A percentile compares a stretch with the other conserved stretches of the same genome.
Conservation (phyloP, 2,888 invertebrate genomes). For the Melanostoma mellinum region DNA sequence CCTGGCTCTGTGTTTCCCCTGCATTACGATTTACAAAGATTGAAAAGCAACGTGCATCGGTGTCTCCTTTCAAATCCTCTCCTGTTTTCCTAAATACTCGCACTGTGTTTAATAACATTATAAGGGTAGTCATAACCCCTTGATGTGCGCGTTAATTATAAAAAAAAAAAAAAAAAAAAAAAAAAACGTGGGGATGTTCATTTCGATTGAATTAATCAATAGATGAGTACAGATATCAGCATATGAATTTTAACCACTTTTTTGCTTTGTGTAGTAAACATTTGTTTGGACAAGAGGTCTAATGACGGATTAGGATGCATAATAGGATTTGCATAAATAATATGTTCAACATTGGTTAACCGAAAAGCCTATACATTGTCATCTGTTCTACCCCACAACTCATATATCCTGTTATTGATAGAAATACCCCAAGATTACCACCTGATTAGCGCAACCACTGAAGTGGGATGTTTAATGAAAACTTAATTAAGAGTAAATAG, state of each 20-base stretch:
- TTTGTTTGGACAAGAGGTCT: slow-evolving; percentile 3
- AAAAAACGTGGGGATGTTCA: too few relatives aligned
- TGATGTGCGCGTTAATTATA: too few relatives aligned
- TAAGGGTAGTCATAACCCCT: too few relatives aligned
- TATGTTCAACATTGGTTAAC: slow-evolving; percentile 56
- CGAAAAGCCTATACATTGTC: slow-evolving; percentile 55
- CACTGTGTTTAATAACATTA: too few relatives aligned
- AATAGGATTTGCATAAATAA: slow-evolving; percentile 61
- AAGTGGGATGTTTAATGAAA: slow-evolving; percentile 48
- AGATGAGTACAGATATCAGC: too few relatives aligned
- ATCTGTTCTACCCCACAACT: slow-evolving; percentile 46
- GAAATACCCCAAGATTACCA: slow-evolving; percentile 22
- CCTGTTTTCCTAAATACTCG: too few relatives aligned
- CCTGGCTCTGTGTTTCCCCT: too few relatives aligned
- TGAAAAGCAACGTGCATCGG: too few relatives aligned
- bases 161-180: too few relatives aligned
- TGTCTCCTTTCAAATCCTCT: too few relatives aligned
- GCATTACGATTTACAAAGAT: too few relatives aligned
- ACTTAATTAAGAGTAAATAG: slow-evolving; percentile 47
- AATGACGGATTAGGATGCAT: slow-evolving; percentile 52
- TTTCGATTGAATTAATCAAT: too few relatives aligned
- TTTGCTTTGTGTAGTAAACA: neutral
- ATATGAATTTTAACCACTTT: slow-evolving; percentile 17
- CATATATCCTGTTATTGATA: slow-evolving; percentile 26
- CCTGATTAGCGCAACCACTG: slow-evolving; percentile 34